phyloP scores from a whole-genome alignment of 2,113 vertebrate species.

The Entelurus aequoreus region DNA sequence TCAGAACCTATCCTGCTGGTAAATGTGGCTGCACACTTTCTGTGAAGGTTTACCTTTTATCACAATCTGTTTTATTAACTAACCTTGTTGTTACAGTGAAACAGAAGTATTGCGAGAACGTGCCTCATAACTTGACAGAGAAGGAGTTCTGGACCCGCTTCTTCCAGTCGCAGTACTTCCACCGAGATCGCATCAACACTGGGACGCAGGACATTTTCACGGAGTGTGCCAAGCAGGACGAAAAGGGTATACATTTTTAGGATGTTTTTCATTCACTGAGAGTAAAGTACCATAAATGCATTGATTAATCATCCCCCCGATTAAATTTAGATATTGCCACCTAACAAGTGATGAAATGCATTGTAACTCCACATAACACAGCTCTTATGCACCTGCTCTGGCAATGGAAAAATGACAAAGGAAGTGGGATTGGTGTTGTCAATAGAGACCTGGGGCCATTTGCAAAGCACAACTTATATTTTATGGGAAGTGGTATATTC shows the following conservation, averaged over 20 bases:
- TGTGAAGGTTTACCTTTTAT: not conserved
- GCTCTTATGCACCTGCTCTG: no score
- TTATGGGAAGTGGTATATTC: no score
- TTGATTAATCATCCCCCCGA: not conserved
- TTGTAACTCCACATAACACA: no score
- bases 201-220: constrained; percentile 95
- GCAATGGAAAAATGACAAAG: no score
- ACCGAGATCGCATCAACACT: constrained; percentile 92
- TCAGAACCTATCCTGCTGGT: constrained; percentile 98
- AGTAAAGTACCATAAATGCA: not conserved
- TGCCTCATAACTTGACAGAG: constrained; percentile 94
- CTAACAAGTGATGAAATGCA: no score
- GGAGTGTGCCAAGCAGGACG: constrained; percentile 96
- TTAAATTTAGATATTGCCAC: no score
- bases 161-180: constrained; percentile 99
- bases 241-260: constrained; percentile 77
- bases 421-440: no score
- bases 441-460: no score
- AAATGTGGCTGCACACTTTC: constrained; percentile 20
- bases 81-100: constrained; percentile 79
- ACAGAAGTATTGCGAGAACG: constrained; percentile 96
- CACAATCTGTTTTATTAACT: not conserved
- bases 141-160: constrained; percentile 98
- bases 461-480: no score
- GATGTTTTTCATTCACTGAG: no score